Percentiles rank a stretch among this genome's conserved stretches.
Evolutionary conservation across 2,113 vertebrate species (phyloP).

Genomic region (Irena cyanogastra): DNA sequence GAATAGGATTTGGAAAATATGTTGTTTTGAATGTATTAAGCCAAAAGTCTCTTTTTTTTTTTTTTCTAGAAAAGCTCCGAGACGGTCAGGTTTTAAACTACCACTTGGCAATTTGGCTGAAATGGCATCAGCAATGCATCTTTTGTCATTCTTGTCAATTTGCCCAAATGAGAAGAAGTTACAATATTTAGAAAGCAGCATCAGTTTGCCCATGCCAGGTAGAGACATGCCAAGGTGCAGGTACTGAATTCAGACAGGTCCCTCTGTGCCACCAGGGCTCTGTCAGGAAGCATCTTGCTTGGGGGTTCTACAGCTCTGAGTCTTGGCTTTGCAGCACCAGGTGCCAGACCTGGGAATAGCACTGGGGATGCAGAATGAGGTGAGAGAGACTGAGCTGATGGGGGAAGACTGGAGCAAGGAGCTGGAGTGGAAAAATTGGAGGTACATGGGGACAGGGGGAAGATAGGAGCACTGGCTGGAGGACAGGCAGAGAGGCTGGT

Average conservation of each 20-base stretch:
- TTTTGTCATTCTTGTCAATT: background rate
- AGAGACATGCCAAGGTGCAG: accelerated
- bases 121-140: background rate
- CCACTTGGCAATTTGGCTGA: background rate
- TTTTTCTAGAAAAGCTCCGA: background rate
- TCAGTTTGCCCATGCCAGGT: accelerated
- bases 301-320: background rate
- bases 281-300: background rate
- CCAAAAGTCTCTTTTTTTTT: background rate
- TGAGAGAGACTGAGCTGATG: background rate
- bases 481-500: background rate
- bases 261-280: accelerated
- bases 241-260: background rate
- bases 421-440: background rate
- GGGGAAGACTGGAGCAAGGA: background rate
- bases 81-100: background rate
- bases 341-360: background rate
- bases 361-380: background rate
- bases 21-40: background rate
- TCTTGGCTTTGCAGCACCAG: background rate
- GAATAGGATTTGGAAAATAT: background rate
- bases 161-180: background rate
- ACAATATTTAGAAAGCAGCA: background rate
- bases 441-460: no score
- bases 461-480: accelerated